A percentile compares a stretch with the other conserved stretches of the same genome.
phyloP scores from a whole-genome alignment of 2,797 vertebrate species.

The Carcharodon carcharias region DNA sequence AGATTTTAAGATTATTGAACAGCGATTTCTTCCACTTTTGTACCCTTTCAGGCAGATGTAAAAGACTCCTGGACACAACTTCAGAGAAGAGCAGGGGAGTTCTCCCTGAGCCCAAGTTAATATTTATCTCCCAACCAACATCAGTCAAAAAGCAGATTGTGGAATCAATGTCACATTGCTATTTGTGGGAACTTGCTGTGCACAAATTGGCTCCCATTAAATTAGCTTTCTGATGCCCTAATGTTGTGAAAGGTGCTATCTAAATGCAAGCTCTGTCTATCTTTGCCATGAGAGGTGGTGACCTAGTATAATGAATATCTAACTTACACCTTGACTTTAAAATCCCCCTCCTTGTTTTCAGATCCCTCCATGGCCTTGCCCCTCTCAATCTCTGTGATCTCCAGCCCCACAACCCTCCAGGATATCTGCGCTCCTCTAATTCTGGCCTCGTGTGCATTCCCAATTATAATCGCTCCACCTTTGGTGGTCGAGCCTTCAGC shows the following conservation, averaged over 20 bases:
- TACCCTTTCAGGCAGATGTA: neutral
- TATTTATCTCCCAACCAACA: neutral
- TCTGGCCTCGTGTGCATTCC: no score
- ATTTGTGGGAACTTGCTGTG: neutral
- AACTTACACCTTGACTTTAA: no score
- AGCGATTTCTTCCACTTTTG: neutral
- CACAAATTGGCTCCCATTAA: neutral
- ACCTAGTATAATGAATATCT: neutral
- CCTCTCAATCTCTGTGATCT: no score
- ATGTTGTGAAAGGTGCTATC: neutral
- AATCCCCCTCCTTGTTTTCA: no score
- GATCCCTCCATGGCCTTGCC: no score
- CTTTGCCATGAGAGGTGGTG: neutral
- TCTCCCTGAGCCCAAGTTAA: neutral
- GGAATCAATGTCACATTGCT: no score
- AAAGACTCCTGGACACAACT: neutral
- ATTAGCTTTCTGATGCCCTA: neutral
- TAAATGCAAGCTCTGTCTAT: neutral
- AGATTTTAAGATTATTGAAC: no score
- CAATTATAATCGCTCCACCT: no score
- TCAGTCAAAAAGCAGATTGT: neutral
- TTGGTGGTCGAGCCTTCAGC: no score
- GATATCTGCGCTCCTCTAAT: no score
- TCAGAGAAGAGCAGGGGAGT: neutral
- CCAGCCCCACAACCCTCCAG: no score